These are phyloP conservation scores for Platyscapa corneri DNA, from an alignment of 1,140 invertebrate species.

Conservation along the genomic window DNA sequence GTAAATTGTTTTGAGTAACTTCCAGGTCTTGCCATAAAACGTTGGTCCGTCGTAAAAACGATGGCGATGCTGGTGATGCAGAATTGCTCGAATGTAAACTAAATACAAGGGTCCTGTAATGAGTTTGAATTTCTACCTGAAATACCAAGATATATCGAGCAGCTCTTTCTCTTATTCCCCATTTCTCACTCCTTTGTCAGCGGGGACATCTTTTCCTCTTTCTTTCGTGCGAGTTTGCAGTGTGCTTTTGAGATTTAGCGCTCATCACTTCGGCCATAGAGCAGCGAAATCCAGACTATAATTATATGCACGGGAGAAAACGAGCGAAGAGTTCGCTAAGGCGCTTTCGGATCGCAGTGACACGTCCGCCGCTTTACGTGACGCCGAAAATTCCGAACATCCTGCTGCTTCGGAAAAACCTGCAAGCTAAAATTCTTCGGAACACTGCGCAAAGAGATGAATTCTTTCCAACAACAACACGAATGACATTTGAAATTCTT, in stretches of 20 bases:
- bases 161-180: not conserved
- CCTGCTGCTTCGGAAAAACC: not conserved
- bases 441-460: not conserved
- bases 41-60: slow-evolving; percentile 30
- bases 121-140: slow-evolving; percentile 47
- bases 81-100: not conserved
- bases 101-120: slow-evolving; percentile 34
- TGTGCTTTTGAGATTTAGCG: not conserved
- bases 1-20: slow-evolving; percentile 41
- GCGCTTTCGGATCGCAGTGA: slow-evolving; percentile 53
- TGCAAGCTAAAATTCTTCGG: not conserved
- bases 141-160: not conserved
- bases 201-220: not conserved
- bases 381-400: not conserved
- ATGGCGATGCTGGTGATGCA: not conserved
- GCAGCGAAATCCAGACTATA: not conserved
- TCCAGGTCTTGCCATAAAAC: slow-evolving; percentile 34
- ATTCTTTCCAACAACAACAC: not conserved
- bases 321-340: slow-evolving; percentile 50
- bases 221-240: not conserved
- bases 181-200: not conserved
- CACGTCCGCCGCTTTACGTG: slow-evolving; percentile 52
- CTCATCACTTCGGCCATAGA: not conserved
- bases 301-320: slow-evolving; percentile 36
- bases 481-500: not conserved